Evolutionary conservation across 1,140 invertebrate species (phyloP), one percentile per base, ranked within the genome.

Genomic region (Hestina assimilis): DNA sequence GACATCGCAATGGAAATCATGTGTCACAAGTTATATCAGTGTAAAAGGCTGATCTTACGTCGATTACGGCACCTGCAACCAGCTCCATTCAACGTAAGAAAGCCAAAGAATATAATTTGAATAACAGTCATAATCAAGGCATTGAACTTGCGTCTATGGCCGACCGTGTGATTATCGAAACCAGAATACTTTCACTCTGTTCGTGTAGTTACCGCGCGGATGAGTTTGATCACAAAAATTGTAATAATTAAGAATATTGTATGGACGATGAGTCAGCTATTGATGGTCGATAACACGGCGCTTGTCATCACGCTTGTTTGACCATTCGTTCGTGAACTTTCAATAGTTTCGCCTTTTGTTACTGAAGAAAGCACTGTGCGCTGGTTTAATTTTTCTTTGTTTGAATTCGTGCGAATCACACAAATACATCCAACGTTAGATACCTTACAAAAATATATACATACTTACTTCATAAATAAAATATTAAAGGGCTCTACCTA

Each of bases 231-330:
- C 77, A 78, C 45, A 69, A 75, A 80, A 83, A 84, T 83, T 76
- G 79, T 72, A 75, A 79, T 86, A 81, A 86, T 87, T 83, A 82
- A 75, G 69, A 76, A 72, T 66, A 82, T 83, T 83, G 71, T 83
- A 77, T 74, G 66, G 66, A 38, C 67, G 64, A 72, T 84, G 79
- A 84, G 59, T 82, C 79, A 82, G 81, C 79, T 68, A 46, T 26
- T 28, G 79, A 82, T 82, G 61, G 1, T 31, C 57, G 79, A 86
- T 83, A 83, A 86, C 7, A 38, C 11, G 69, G 63, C 52, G 52
- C 29, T 63, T 82, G 74, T 86, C 80, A 74, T 83, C 74, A 29
- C 62, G 67, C 59, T 59, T 65, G 61, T 63, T 57, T 48, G 51
- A 55, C 67, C 50, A 78, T 82, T 82, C 59, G 65, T 50, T 57